Percentiles rank a stretch among this genome's conserved stretches.
Conservation (phyloP, 2,888 invertebrate species). For the Rhamphomyia laevipes region DNA sequence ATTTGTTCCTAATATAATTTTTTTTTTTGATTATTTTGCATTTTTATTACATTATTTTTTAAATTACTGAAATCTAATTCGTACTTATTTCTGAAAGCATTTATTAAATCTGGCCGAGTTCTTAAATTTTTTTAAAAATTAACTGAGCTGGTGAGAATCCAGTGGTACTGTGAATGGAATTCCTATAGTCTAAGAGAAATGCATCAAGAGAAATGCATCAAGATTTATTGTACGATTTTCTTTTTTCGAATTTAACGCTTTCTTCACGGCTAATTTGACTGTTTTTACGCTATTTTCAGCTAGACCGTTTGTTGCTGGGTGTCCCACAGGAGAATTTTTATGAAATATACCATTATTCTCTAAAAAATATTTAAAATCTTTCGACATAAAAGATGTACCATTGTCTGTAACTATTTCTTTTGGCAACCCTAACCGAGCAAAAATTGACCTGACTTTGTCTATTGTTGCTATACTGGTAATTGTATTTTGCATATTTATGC, state of each 20-base stretch:
- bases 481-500: constrained; percentile 2
- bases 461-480: constrained; percentile 7
- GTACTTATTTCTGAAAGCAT: neutral
- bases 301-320: constrained; percentile 9
- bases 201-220: neutral
- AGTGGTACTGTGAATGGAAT: constrained; percentile 5
- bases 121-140: constrained; percentile 8
- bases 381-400: constrained; percentile 16
- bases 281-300: constrained; percentile 11
- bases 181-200: constrained; percentile 8
- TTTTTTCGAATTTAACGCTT: neutral
- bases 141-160: constrained; percentile 4
- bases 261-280: constrained; percentile 6
- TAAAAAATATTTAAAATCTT: constrained; percentile 14
- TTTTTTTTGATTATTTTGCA: constrained; percentile 4
- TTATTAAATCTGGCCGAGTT: constrained; percentile 8
- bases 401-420: constrained; percentile 17
- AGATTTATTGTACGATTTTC: neutral
- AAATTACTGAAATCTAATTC: neutral
- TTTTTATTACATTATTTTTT: neutral
- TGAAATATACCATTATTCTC: constrained; percentile 10
- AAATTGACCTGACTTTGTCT: constrained; percentile 7
- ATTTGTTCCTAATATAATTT: constrained; percentile 4
- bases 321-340: constrained; percentile 8
- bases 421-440: constrained; percentile 18